A percentile compares a stretch with the other conserved stretches of the same genome.
phyloP scores from a whole-genome alignment of 2,888 invertebrate species.

The Ecliptopera silaceata region DNA sequence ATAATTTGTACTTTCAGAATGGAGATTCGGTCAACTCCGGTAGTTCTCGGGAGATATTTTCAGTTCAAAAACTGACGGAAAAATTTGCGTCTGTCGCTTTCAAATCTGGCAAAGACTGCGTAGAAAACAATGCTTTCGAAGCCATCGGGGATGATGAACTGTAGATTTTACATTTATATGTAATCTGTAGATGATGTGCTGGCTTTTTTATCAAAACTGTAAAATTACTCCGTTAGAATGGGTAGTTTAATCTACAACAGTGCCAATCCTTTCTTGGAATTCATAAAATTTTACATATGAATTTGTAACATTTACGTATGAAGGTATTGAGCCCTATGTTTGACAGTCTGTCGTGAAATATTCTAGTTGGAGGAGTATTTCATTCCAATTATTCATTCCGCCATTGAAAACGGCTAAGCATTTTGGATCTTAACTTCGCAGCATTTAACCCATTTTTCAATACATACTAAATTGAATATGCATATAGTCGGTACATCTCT shows the following conservation, averaged over 20 bases:
- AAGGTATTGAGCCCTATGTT: too few relatives aligned
- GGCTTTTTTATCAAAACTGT: slow-evolving; percentile 5
- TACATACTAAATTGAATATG: neutral
- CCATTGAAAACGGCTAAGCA: neutral
- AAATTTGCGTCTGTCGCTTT: slow-evolving; percentile 88
- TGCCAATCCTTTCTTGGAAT: too few relatives aligned
- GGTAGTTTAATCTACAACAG: too few relatives aligned
- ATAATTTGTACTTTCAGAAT: slow-evolving; percentile 69
- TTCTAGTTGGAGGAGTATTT: too few relatives aligned
- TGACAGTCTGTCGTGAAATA: too few relatives aligned
- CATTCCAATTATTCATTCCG: too few relatives aligned
- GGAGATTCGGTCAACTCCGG: slow-evolving; percentile 79
- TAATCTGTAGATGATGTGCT: slow-evolving; percentile 7
- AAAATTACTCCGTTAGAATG: too few relatives aligned
- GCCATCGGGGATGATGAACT: slow-evolving; percentile 97
- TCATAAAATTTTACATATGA: too few relatives aligned
- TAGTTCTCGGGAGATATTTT: slow-evolving; percentile 86
- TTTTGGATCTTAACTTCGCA: neutral
- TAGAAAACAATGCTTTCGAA: slow-evolving; percentile 96
- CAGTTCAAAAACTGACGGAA: slow-evolving; percentile 89
- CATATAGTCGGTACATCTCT: slow-evolving; percentile 7
- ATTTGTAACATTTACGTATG: too few relatives aligned
- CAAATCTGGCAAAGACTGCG: slow-evolving; percentile 87
- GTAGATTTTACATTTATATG: slow-evolving; percentile 60
- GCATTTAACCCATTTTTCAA: neutral